These are phyloP conservation scores for Romanogobio albipinnatus DNA, from an alignment of 2,113 vertebrate species.

Conservation along the genomic window DNA sequence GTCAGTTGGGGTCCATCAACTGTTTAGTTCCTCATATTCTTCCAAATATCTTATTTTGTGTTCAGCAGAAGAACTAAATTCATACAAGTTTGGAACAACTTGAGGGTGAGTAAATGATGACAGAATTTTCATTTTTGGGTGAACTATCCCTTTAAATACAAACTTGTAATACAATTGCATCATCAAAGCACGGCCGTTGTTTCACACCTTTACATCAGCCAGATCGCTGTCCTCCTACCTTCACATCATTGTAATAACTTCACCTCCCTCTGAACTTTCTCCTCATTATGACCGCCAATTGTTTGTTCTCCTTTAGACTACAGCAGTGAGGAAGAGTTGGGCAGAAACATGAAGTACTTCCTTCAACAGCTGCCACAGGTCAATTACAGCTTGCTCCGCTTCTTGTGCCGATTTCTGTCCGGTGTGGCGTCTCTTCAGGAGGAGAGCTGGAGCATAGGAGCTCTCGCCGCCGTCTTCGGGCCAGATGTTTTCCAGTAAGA, in stretches of 20 bases:
- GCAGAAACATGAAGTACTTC: constrained; percentile 92
- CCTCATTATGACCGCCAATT: neutral
- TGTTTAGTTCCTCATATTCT: no score
- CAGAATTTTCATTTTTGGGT: no score
- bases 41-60: no score
- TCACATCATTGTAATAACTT: constrained; percentile 21
- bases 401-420: constrained; percentile 94
- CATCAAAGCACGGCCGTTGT: constrained; percentile 10
- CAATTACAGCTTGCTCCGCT: constrained; percentile 95
- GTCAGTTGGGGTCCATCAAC: no score
- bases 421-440: constrained; percentile 94
- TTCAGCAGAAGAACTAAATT: no score
- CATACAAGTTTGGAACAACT: no score
- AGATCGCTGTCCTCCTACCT: neutral
- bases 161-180: neutral
- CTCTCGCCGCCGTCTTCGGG: constrained; percentile 94
- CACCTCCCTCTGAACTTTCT: neutral
- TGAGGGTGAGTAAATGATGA: neutral
- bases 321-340: constrained; percentile 94
- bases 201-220: constrained; percentile 10
- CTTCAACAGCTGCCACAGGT: constrained; percentile 96
- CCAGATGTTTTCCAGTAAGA: constrained; percentile 98
- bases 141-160: no score
- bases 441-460: constrained; percentile 90
- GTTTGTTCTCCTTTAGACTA: constrained; percentile 82